Conservation (phyloP, 2,888 invertebrate species). For the Macrosoma leucophasiata region DNA sequence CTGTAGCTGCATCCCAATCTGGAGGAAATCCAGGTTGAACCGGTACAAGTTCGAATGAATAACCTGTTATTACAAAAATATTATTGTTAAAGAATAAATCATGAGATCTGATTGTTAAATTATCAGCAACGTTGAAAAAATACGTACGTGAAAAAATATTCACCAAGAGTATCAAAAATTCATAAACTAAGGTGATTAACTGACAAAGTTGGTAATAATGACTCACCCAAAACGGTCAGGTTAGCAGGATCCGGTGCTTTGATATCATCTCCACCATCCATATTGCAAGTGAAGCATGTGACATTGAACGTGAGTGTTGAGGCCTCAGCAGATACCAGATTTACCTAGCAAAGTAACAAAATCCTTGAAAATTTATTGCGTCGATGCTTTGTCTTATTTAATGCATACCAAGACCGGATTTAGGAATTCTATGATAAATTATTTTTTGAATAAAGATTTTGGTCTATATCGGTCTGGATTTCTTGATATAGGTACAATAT, state of each 20-base stretch:
- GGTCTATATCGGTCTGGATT: too few species aligned
- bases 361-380: too few species aligned
- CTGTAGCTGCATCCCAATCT: slow-evolving; percentile 46
- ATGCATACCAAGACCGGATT: too few species aligned
- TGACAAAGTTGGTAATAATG: neutral
- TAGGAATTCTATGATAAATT: too few species aligned
- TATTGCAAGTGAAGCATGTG: slow-evolving; percentile 46
- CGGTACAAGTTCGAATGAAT: slow-evolving; percentile 46
- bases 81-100: too few species aligned
- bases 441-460: too few species aligned
- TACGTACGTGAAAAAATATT: too few species aligned
- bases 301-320: slow-evolving; percentile 53
- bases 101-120: too few species aligned
- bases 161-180: too few species aligned
- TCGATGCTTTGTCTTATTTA: too few species aligned
- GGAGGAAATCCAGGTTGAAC: slow-evolving; percentile 36
- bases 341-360: slow-evolving; percentile 43
- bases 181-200: neutral
- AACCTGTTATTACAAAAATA: slow-evolving; percentile 42
- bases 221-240: slow-evolving; percentile 47
- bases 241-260: slow-evolving; percentile 44
- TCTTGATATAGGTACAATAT: too few species aligned
- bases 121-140: too few species aligned
- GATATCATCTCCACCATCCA: slow-evolving; percentile 34
- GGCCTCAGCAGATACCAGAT: slow-evolving; percentile 30